A percentile compares a stretch with the other conserved stretches of the same genome.
Evolutionary conservation across 2,888 invertebrate species (phyloP).

Genomic region (Thalpophila matura): DNA sequence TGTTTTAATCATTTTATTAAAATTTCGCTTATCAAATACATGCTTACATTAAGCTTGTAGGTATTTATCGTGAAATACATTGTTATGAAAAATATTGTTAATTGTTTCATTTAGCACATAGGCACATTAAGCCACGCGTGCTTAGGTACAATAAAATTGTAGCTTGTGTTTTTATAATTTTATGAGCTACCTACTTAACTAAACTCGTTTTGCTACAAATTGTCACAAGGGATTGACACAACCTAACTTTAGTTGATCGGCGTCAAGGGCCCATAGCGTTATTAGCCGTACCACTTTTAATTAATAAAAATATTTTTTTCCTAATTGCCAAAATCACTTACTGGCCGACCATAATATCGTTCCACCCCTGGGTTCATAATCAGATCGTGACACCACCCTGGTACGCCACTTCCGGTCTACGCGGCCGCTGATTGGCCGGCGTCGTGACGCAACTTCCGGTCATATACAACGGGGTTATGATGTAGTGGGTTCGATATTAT

Average conservation of each 20-base stretch:
- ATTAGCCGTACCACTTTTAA: conserved; percentile 43
- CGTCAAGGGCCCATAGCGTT: conserved; percentile 14
- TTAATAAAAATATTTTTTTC: conserved; percentile 58
- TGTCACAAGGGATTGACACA: conserved; percentile 32
- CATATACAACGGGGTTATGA: conserved; percentile 59
- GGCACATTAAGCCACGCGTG: conserved; percentile 32
- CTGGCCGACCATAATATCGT: conserved; percentile 54
- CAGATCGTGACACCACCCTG: conserved; percentile 64
- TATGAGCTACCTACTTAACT: conserved; percentile 1
- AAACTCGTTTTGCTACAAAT: conserved; percentile 36
- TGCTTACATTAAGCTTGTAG: neutral
- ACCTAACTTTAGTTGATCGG: conserved; percentile 31
- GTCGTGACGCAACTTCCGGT: conserved; percentile 60
- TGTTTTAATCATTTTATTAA: no score
- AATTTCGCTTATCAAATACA: no score
- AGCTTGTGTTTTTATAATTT: conserved; percentile 16
- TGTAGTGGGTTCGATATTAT: conserved; percentile 51
- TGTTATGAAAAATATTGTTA: conserved; percentile 7
- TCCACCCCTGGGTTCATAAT: conserved; percentile 56
- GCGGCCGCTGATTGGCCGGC: conserved; percentile 56
- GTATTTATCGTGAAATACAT: conserved; percentile 16
- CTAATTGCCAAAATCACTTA: conserved; percentile 65
- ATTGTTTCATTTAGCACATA: conserved; percentile 34
- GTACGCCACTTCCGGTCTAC: conserved; percentile 60
- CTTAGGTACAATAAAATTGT: conserved; percentile 21